Evolutionary conservation across 2,888 invertebrate genomes (phyloP).

Genomic region (Dromius quadrimaculatus): DNA sequence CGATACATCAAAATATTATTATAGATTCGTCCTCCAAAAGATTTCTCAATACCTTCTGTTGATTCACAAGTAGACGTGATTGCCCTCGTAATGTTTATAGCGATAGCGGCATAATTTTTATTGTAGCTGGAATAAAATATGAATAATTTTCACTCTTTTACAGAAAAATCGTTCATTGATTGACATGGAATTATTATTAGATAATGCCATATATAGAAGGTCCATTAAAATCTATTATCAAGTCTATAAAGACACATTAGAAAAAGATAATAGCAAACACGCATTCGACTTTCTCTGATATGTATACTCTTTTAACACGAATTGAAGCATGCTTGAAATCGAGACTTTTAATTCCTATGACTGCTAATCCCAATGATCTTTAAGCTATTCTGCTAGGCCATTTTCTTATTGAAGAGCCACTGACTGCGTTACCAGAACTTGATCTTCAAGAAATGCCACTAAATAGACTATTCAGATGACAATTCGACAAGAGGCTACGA

Average conservation of each 20-base stretch:
- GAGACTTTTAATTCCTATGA: not conserved
- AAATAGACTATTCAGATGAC: too few species aligned
- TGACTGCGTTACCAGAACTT: too few species aligned
- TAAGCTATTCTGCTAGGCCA: not conserved
- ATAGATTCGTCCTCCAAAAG: not conserved
- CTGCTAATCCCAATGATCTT: not conserved
- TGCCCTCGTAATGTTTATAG: conserved; percentile 39
- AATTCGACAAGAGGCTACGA: too few species aligned
- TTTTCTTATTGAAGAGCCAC: not conserved
- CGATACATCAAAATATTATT: not conserved
- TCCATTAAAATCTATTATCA: not conserved
- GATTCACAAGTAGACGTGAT: conserved; percentile 40
- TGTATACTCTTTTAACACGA: not conserved
- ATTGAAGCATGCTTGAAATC: not conserved
- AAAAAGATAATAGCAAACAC: not conserved
- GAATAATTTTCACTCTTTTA: conserved; percentile 14
- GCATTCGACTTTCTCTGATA: not conserved
- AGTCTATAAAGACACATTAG: not conserved
- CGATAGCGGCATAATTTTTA: conserved; percentile 47
- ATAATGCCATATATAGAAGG: not conserved
- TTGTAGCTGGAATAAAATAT: conserved; percentile 19
- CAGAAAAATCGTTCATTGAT: not conserved
- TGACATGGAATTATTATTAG: not conserved
- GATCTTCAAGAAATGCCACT: too few species aligned
- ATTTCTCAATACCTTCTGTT: too few species aligned